phyloP scores from a whole-genome alignment of 92 coral and sea anemone genomes.

The Hydrozoanthus gracilis region DNA sequence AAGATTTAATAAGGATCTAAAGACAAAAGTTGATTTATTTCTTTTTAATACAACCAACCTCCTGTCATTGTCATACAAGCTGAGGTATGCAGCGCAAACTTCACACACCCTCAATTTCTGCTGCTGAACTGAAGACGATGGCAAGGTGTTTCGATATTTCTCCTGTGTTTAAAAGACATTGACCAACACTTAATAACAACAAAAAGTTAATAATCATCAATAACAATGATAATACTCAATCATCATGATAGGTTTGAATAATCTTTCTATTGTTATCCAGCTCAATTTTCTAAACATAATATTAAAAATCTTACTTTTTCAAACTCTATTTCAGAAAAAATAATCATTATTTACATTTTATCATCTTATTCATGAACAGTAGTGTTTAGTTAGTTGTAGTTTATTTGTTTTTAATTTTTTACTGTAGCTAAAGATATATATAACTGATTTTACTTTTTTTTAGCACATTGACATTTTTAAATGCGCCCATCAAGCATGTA shows the following conservation, averaged over 20 bases:
- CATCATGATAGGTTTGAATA: not conserved
- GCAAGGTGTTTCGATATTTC: conserved; percentile 80
- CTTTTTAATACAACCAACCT: conserved; percentile 59
- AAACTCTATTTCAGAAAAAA: no score
- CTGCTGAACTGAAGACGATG: conserved; percentile 97
- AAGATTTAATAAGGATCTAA: not conserved
- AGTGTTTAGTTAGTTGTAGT: no score
- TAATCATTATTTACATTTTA: no score
- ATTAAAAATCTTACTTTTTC: no score
- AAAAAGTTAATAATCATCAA: not conserved
- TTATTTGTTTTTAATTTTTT: no score
- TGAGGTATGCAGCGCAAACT: conserved; percentile 99
- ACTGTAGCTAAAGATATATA: no score
- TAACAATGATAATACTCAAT: not conserved
- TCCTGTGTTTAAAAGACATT: conserved; percentile 61
- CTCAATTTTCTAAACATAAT: not conserved
- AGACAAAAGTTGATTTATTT: not conserved
- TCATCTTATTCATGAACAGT: no score
- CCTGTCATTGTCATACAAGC: conserved; percentile 98
- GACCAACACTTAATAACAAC: not conserved
- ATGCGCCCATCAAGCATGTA: no score
- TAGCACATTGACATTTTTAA: no score
- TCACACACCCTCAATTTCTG: conserved; percentile 98
- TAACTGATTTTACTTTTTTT: no score
- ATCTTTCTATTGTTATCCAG: not conserved